Conservation (phyloP, 1,140 invertebrate species). For the Steinernema feltiae region DNA sequence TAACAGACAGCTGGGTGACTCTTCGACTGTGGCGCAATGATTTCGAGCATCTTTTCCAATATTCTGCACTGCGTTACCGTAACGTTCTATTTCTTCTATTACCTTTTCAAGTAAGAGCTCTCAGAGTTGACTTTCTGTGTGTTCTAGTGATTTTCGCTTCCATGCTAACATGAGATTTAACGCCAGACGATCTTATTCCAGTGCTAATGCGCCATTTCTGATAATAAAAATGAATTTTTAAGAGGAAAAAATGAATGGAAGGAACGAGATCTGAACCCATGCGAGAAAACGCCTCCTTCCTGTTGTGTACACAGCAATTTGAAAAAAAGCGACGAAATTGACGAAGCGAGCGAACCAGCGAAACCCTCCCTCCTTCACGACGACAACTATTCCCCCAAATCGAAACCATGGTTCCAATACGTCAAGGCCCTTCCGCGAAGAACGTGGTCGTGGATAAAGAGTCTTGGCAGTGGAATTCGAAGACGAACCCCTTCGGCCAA, state of each 20-base stretch:
- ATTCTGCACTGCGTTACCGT: neutral
- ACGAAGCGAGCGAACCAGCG: neutral
- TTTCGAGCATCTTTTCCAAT: conserved; percentile 24
- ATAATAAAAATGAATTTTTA: conserved; percentile 20
- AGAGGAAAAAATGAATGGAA: conserved; percentile 26
- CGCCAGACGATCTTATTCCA: neutral
- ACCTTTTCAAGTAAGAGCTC: conserved; percentile 34
- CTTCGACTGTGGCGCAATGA: conserved; percentile 17
- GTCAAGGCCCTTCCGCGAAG: neutral
- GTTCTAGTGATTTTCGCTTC: too few relatives aligned
- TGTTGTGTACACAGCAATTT: neutral
- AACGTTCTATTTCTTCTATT: conserved; percentile 35
- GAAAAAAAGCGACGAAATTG: neutral
- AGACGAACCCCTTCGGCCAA: too few relatives aligned
- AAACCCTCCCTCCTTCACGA: neutral
- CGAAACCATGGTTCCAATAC: neutral
- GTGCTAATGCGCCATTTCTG: neutral
- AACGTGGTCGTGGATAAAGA: neutral
- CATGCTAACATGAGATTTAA: conserved; percentile 17
- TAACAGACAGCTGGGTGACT: conserved; percentile 22
- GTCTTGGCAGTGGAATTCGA: too few relatives aligned
- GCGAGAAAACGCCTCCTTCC: conserved; percentile 3
- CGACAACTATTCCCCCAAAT: neutral
- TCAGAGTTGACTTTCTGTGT: too few relatives aligned
- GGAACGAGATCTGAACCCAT: neutral